Evolutionary conservation across 2,888 invertebrate species (phyloP), one percentile per base, ranked within the genome.

Genomic region (Dinocampus coccinellae): DNA sequence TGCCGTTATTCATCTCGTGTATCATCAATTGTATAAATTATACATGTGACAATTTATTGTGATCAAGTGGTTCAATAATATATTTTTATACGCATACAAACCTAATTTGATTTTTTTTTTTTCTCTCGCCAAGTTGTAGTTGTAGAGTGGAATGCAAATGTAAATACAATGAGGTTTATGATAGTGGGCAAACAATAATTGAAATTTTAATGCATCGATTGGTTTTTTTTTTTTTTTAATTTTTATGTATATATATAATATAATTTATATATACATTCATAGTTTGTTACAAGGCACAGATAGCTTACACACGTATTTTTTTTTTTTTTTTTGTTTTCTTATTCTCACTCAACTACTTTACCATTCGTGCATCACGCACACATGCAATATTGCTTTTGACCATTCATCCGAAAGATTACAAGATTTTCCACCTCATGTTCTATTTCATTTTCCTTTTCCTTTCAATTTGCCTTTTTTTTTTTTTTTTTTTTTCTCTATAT

Each of bases 201-300:
- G 34, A 36, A 36, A 10, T 26, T 77, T 75, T 75, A 73, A 75
- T 77, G 76, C 77, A 78, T 77, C n/a, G n/a, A n/a, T n/a, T n/a
- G n/a, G n/a, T n/a, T n/a, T n/a, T n/a, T n/a, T n/a, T n/a, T n/a
- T n/a, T 78, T 78, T 77, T 76, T 78, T 77, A 78, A 79, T 80
- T 76, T 79, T 82, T 83, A 83, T 80, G 74, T 82, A 75, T 77
- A 74, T 78, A 75, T 66, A 64, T 74, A 74, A 36, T 36, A 61
- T 61, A 61, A 33, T 77, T 75, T 75, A 73, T 75, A 75, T 77
- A 75, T 73, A 76, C 76, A 73, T 78, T 77, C 81, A 82, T 86
- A 86, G 84, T 85, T 85, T 83, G 84, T 87, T 87, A 86, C 87
- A 87, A 87, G 87, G 87, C 87, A 87, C 87, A 87, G 85, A 86